Percentiles rank a stretch among this genome's conserved stretches.
Evolutionary conservation across 2,888 invertebrate genomes (phyloP).

Genomic region (Blastobasis lacticolella): DNA sequence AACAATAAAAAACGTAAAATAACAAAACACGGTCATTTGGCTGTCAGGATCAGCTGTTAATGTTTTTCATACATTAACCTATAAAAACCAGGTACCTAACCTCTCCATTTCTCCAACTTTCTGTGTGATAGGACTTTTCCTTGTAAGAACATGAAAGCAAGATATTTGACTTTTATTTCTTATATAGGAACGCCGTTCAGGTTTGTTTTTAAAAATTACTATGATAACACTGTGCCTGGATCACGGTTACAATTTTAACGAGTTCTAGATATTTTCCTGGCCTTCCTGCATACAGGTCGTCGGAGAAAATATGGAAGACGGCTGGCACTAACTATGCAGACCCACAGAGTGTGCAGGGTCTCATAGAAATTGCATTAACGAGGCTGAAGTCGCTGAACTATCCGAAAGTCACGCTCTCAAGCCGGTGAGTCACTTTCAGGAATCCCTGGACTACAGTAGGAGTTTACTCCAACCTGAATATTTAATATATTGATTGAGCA

Average conservation of each 20-base stretch:
- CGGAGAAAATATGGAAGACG: slow-evolving; percentile 77
- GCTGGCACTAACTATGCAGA: slow-evolving; percentile 68
- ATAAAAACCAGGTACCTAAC: no score
- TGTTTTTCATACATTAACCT: no score
- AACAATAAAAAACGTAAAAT: no score
- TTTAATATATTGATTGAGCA: slow-evolving; percentile 6
- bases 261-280: background rate
- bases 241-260: no score
- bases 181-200: slow-evolving; percentile 86
- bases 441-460: no score
- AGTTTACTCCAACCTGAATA: background rate
- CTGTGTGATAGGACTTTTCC: background rate
- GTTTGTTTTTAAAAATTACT: slow-evolving; percentile 47
- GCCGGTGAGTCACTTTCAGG: slow-evolving; percentile 73
- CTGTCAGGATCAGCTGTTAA: no score
- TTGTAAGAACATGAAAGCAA: slow-evolving; percentile 65
- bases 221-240: background rate
- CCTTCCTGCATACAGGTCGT: slow-evolving; percentile 70
- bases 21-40: no score
- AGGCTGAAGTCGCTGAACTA: slow-evolving; percentile 70
- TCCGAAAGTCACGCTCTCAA: slow-evolving; percentile 77
- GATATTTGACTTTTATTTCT: slow-evolving; percentile 83
- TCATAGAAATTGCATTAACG: slow-evolving; percentile 78
- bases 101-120: no score
- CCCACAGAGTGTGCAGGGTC: slow-evolving; percentile 81